Conservation (phyloP, 2,888 invertebrate genomes). For the Ectropis crepuscularia region DNA sequence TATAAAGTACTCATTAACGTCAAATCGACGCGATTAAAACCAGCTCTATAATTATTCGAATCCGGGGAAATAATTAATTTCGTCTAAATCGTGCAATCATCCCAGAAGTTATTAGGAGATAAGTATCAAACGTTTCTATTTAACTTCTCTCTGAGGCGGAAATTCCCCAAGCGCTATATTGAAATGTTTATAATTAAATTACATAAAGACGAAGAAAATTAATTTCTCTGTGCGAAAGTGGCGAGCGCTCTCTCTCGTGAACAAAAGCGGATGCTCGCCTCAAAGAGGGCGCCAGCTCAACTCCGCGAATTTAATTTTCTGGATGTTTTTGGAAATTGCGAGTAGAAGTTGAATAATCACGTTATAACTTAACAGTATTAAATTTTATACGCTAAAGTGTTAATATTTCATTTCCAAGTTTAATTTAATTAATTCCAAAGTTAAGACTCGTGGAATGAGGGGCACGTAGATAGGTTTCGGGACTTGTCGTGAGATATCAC, state of each 20-base stretch:
- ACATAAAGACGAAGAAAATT: conserved; percentile 86
- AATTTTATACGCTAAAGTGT: conserved; percentile 85
- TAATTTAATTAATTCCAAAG: conserved; percentile 84
- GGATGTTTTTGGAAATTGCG: conserved; percentile 82
- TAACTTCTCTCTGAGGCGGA: conserved; percentile 80
- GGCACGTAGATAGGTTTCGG: conserved; percentile 47
- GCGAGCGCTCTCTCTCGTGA: conserved; percentile 62
- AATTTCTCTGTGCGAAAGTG: conserved; percentile 83
- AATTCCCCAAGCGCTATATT: conserved; percentile 84
- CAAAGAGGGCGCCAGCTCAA: conserved; percentile 74
- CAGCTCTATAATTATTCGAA: conserved; percentile 41
- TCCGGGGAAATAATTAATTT: conserved; percentile 71
- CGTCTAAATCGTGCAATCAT: conserved; percentile 77
- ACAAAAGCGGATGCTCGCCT: conserved; percentile 75
- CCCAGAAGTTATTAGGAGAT: conserved; percentile 82
- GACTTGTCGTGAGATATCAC: conserved; percentile 60
- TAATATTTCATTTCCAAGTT: conserved; percentile 85
- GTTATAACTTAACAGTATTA: conserved; percentile 84
- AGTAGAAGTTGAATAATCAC: conserved; percentile 81
- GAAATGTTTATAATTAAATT: conserved; percentile 86
- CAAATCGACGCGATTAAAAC: conserved; percentile 29
- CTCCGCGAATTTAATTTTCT: conserved; percentile 80
- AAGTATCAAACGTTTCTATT: conserved; percentile 85
- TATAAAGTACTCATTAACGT: conserved; percentile 23
- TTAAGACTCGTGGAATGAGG: conserved; percentile 63